Evolutionary conservation across 2,113 vertebrate genomes (phyloP), one percentile per base, ranked within the genome.

Genomic region (Pimephales promelas): DNA sequence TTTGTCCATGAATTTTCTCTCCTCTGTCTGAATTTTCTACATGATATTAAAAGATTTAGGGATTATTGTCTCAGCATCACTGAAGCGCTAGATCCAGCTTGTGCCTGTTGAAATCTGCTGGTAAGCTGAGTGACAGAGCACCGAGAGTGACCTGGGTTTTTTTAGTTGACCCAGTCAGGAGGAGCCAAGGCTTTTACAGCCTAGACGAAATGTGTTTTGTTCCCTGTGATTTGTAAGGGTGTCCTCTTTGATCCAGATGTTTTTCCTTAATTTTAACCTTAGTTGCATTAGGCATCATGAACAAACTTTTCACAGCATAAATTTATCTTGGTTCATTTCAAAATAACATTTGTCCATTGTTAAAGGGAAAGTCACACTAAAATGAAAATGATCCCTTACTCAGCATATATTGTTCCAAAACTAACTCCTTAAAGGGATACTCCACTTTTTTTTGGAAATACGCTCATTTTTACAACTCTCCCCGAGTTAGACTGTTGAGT

Each of bases 41-140:
- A 85, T 82, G 72, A 85, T 85, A 83, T 86, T 88, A 88, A 88
- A 87, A 82, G 84, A 81, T 88, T 88, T 87, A 74, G 66, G 81
- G 84, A 87, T 88, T 87, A 87, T 84, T 36, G 49, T 82, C 66
- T 79, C 79, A 66, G 83, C 20, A 24, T 66, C 66, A 57, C 47
- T 64, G 83, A 64, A 79, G 75, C 18, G 24, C 72, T 79, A 66
- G 75, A 76, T 76, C 66, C 86, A 80, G 76, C 57, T 79, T 83
- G 36, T 74, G 8, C 79, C 45, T 45, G 56, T 72, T 57, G 86
- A 78, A 75, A 82, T 62, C 83, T 79, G 80, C 31, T 43, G 66
- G 36, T 83, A 83, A 83, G 59, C 81, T 61, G 83, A 75, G 52
- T 74, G 75, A 68, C 47, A 28, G 59, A 54, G 34, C 43, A 40